Percentiles rank a stretch among this genome's conserved stretches.
phyloP scores from a whole-genome alignment of 2,113 vertebrate genomes.

The Tragulus kanchil region DNA sequence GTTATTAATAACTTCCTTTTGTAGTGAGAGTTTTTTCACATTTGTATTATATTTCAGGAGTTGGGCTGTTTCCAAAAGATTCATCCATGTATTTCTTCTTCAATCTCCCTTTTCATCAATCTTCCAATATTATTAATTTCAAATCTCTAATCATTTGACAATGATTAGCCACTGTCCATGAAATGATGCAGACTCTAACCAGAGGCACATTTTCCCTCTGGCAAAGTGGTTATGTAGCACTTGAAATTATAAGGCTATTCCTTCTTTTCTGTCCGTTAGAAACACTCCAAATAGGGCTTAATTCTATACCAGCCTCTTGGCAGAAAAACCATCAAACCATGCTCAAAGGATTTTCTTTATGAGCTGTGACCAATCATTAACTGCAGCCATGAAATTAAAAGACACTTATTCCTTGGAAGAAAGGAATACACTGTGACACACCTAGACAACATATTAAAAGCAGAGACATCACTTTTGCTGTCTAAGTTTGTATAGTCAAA shows the following conservation, averaged over 20 bases:
- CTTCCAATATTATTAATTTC: background rate
- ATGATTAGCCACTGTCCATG: background rate
- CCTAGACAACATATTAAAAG: too few relatives aligned
- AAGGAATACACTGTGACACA: too few relatives aligned
- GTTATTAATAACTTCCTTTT: slow-evolving; percentile 32
- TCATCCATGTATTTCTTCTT: background rate
- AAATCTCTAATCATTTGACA: background rate
- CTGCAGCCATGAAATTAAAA: too few relatives aligned
- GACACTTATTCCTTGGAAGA: too few relatives aligned
- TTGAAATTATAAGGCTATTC: background rate
- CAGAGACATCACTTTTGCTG: too few relatives aligned
- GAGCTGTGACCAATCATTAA: too few relatives aligned
- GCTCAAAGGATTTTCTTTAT: background rate
- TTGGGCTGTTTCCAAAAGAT: background rate
- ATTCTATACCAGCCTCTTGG: background rate
- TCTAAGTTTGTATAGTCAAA: too few relatives aligned
- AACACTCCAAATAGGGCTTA: background rate
- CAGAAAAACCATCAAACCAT: background rate
- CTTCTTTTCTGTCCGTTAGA: background rate
- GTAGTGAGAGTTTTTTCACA: background rate
- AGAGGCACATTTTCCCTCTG: background rate
- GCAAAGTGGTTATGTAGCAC: background rate
- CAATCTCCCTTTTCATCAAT: background rate
- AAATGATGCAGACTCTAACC: background rate
- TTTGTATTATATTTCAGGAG: background rate